Conservation (phyloP, 2,797 vertebrate species). For the Telmatherina bonti region DNA sequence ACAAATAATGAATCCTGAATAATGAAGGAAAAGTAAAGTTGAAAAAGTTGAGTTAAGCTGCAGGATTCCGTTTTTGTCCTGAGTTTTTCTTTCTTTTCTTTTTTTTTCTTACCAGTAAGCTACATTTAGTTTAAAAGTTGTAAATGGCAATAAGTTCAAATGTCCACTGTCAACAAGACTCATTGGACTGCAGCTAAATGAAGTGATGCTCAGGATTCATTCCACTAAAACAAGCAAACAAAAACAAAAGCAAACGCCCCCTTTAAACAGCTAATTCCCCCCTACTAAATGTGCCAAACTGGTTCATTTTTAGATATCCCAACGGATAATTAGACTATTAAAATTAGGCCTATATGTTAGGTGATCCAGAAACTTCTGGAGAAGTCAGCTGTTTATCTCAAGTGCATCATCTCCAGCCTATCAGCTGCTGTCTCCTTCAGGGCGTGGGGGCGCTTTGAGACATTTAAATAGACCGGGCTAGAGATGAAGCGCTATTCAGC, state of each 20-base stretch:
- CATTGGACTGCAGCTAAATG: background rate
- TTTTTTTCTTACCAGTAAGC: no score
- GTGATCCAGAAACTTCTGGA: conserved; percentile 43
- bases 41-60: no score
- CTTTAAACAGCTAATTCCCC: no score
- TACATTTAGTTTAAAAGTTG: no score
- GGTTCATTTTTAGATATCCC: no score
- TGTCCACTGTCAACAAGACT: background rate
- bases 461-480: conserved; percentile 54
- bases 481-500: conserved; percentile 16
- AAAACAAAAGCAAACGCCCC: background rate
- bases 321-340: no score
- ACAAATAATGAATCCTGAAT: no score
- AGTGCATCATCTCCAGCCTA: conserved; percentile 63
- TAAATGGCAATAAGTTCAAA: background rate
- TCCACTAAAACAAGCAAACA: background rate
- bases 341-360: no score
- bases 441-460: conserved; percentile 15
- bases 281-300: background rate
- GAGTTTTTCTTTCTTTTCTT: no score
- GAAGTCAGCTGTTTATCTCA: conserved; percentile 44
- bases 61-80: no score
- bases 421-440: conserved; percentile 16
- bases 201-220: background rate
- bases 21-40: no score